phyloP scores from a whole-genome alignment of 2,888 invertebrate genomes.

The Lepidonotus clava region DNA sequence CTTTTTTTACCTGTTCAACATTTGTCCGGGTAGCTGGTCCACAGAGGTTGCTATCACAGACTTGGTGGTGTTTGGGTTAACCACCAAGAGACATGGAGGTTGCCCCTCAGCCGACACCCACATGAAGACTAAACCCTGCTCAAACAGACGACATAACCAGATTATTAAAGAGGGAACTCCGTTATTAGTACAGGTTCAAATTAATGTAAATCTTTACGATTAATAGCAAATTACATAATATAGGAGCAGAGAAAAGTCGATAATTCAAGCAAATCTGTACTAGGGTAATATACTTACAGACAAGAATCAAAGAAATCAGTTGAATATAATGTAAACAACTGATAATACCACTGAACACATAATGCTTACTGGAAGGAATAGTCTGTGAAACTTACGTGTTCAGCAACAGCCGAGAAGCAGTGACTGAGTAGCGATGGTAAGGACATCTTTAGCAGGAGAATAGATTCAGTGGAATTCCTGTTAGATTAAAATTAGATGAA shows the following conservation, averaged over 20 bases:
- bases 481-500: neutral
- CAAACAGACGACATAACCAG: neutral
- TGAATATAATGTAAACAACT: no score
- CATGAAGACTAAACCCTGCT: neutral
- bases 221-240: no score
- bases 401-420: neutral
- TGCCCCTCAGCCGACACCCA: neutral
- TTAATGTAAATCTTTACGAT: no score
- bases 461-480: neutral
- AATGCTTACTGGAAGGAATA: neutral
- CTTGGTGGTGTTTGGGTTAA: neutral
- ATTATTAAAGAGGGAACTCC: no score
- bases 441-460: neutral
- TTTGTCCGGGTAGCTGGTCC: no score
- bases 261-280: no score
- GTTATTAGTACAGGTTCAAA: no score
- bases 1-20: no score
- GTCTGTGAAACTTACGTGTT: neutral
- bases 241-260: no score
- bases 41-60: neutral
- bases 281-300: no score
- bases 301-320: no score
- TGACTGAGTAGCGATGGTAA: neutral
- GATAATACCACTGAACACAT: no score
- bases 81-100: constrained; percentile 5